Conservation (phyloP, 2,113 vertebrate species). For the Platanista minor region DNA sequence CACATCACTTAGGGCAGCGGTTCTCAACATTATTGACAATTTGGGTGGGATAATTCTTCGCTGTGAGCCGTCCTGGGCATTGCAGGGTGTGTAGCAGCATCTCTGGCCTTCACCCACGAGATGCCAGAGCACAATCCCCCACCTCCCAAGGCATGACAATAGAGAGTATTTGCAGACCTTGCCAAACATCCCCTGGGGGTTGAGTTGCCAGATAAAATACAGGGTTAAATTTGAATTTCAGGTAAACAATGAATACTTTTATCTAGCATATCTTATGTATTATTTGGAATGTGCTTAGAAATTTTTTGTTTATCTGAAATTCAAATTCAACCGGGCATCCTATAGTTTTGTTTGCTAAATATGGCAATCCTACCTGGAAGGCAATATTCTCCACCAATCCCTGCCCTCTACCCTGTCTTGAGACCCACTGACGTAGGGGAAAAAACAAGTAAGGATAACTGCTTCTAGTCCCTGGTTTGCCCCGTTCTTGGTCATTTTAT, state of each 20-base stretch:
- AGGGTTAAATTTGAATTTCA: neutral
- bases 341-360: neutral
- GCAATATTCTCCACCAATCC: rapidly evolving
- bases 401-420: neutral
- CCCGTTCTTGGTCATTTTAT: no score
- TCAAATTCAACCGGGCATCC: neutral
- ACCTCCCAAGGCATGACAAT: neutral
- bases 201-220: neutral
- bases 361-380: neutral
- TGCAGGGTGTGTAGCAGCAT: neutral
- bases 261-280: no score
- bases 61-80: rapidly evolving
- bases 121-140: neutral
- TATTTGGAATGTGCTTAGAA: neutral
- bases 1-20: rapidly evolving
- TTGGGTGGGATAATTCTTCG: neutral
- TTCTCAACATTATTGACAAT: rapidly evolving
- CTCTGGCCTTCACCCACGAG: rapidly evolving
- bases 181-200: neutral
- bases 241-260: neutral
- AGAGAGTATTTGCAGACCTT: neutral
- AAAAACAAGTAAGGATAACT: no score
- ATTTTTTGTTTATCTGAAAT: neutral
- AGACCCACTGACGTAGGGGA: neutral
- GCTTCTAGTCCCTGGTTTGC: no score